phyloP scores from a whole-genome alignment of 2,113 vertebrate species.

The Aptenodytes patagonicus region DNA sequence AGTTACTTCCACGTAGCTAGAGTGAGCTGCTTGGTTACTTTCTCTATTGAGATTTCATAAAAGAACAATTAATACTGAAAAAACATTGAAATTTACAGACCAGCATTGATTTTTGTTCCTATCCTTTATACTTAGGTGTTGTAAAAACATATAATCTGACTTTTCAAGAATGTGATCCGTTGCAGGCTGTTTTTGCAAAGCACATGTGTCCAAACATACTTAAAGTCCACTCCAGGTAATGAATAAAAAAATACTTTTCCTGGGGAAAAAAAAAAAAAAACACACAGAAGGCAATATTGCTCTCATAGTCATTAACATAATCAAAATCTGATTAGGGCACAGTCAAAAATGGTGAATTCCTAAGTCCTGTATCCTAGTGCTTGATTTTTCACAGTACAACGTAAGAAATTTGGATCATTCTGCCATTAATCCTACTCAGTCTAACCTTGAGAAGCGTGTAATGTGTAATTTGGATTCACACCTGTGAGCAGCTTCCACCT shows the following conservation, averaged over 20 bases:
- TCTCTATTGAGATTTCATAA: background rate
- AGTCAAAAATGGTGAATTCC: background rate
- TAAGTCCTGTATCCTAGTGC: background rate
- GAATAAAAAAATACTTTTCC: background rate
- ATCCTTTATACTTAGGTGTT: slow-evolving; percentile 77
- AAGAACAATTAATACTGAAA: background rate
- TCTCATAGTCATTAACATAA: background rate
- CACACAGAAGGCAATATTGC: background rate
- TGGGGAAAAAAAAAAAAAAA: background rate
- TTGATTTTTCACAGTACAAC: background rate
- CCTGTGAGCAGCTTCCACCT: background rate
- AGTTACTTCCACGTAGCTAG: background rate
- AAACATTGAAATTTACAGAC: background rate
- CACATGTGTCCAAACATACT: slow-evolving; percentile 85
- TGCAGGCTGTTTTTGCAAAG: slow-evolving; percentile 88
- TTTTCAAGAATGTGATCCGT: slow-evolving; percentile 86
- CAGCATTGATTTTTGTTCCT: background rate
- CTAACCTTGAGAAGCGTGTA: background rate
- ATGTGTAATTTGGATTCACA: background rate
- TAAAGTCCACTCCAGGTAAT: slow-evolving; percentile 87
- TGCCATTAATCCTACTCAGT: background rate
- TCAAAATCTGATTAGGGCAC: background rate
- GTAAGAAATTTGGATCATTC: background rate
- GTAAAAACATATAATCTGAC: slow-evolving; percentile 87
- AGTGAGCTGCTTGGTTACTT: background rate